These are phyloP conservation scores for Camponotus pennsylvanicus DNA, from an alignment of 1,140 invertebrate species.

Conservation along the genomic window DNA sequence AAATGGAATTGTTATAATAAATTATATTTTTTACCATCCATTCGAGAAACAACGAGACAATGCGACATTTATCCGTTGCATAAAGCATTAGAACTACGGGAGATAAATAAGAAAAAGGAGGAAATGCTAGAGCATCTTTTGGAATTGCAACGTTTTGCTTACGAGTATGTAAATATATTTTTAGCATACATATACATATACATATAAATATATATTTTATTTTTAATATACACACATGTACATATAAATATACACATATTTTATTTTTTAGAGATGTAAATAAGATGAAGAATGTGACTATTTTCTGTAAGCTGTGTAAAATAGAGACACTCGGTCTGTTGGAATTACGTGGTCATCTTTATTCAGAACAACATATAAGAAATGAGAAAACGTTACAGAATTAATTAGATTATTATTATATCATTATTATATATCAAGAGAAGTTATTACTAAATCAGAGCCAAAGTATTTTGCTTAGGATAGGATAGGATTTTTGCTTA, in stretches of 20 bases:
- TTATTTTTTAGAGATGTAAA: constrained; percentile 79
- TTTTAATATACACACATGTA: neutral
- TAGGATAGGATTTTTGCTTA: too few relatives aligned
- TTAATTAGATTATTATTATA: neutral
- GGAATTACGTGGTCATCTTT: constrained; percentile 84
- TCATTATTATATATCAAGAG: neutral
- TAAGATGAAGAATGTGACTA: constrained; percentile 60
- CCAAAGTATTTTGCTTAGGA: too few relatives aligned
- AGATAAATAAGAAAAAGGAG: constrained; percentile 70
- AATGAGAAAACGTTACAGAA: neutral
- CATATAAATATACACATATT: neutral
- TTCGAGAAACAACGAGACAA: constrained; percentile 80
- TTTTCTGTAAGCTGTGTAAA: constrained; percentile 85
- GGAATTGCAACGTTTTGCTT: constrained; percentile 72
- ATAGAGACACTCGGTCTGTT: constrained; percentile 77
- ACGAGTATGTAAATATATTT: constrained; percentile 70
- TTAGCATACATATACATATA: too few relatives aligned
- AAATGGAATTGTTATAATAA: constrained; percentile 78
- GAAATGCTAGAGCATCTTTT: constrained; percentile 70
- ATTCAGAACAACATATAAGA: constrained; percentile 80
- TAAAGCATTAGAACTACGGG: constrained; percentile 83
- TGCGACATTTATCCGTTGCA: constrained; percentile 88
- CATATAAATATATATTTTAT: neutral
- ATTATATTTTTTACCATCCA: constrained; percentile 71
- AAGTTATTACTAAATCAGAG: too few relatives aligned